phyloP scores from a whole-genome alignment of 2,113 vertebrate genomes.

The Anhinga rufa region DNA sequence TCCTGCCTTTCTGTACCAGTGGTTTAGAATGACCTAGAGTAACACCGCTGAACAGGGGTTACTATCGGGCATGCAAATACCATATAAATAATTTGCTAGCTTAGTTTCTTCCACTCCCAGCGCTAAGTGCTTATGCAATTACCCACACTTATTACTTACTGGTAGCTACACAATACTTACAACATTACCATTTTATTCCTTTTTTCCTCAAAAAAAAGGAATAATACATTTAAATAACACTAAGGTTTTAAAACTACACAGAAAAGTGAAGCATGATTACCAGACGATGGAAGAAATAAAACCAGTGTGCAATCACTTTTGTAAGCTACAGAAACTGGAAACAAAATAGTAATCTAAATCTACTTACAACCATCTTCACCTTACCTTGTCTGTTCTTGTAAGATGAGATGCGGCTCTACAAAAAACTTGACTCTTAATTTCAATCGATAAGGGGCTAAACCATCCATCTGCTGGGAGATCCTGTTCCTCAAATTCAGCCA shows the following conservation, averaged over 20 bases:
- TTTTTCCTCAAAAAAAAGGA: background rate
- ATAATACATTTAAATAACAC: background rate
- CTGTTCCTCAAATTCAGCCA: constrained; percentile 98
- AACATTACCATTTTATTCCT: background rate
- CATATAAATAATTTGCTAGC: background rate
- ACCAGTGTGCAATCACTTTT: background rate
- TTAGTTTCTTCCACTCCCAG: background rate
- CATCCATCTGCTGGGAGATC: constrained; percentile 97
- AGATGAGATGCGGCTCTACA: constrained; percentile 96
- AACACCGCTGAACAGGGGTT: constrained; percentile 84
- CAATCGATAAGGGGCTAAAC: constrained; percentile 88
- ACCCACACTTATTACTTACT: background rate
- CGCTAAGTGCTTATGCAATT: background rate
- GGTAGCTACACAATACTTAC: background rate
- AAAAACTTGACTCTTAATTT: constrained; percentile 96
- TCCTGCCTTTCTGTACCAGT: constrained; percentile 69
- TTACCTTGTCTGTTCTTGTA: constrained; percentile 97
- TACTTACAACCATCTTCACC: background rate
- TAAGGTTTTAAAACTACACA: background rate
- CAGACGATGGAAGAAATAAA: background rate
- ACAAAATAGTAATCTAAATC: background rate
- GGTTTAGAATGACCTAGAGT: constrained; percentile 81
- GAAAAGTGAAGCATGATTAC: background rate
- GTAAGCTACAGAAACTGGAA: background rate
- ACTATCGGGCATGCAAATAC: constrained; percentile 78